Percentiles rank a stretch among this genome's conserved stretches.
These are phyloP conservation scores for Carabus problematicus DNA, from an alignment of 2,888 invertebrate species.

Conservation along the genomic window DNA sequence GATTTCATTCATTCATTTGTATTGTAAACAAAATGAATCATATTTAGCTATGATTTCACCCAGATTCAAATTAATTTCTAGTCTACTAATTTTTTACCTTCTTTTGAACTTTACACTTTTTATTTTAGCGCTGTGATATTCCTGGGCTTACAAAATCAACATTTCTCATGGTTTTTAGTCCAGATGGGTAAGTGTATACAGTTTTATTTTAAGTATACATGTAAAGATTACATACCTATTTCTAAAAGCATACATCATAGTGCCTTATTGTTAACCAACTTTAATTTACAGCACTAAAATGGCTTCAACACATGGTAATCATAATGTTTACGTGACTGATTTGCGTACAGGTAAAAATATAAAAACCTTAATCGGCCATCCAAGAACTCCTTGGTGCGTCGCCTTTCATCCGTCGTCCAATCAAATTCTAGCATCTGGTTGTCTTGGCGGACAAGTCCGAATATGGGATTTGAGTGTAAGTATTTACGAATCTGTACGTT, in stretches of 20 bases:
- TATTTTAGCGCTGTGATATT: conserved; percentile 71
- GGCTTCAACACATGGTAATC: conserved; percentile 90
- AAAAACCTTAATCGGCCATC: conserved; percentile 80
- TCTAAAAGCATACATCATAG: neutral
- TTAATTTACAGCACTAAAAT: conserved; percentile 69
- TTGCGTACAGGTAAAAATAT: conserved; percentile 79
- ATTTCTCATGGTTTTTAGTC: conserved; percentile 87
- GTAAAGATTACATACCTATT: too few species aligned
- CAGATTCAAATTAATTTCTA: too few species aligned
- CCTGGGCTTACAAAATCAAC: conserved; percentile 81
- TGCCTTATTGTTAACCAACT: neutral
- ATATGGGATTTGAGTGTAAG: conserved; percentile 85
- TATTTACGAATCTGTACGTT: conserved; percentile 28
- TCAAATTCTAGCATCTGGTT: conserved; percentile 86
- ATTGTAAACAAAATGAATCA: too few species aligned
- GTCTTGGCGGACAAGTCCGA: conserved; percentile 86
- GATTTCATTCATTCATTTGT: too few species aligned
- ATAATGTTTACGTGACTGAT: conserved; percentile 85
- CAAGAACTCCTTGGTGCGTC: conserved; percentile 89
- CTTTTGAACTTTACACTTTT: conserved; percentile 45
- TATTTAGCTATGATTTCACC: too few species aligned
- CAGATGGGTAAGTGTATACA: conserved; percentile 73
- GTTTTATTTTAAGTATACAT: neutral
- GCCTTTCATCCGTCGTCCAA: conserved; percentile 86
- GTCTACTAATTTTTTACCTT: neutral